These are phyloP conservation scores for Strigops habroptila DNA, from an alignment of 2,113 vertebrate species.

Conservation along the genomic window DNA sequence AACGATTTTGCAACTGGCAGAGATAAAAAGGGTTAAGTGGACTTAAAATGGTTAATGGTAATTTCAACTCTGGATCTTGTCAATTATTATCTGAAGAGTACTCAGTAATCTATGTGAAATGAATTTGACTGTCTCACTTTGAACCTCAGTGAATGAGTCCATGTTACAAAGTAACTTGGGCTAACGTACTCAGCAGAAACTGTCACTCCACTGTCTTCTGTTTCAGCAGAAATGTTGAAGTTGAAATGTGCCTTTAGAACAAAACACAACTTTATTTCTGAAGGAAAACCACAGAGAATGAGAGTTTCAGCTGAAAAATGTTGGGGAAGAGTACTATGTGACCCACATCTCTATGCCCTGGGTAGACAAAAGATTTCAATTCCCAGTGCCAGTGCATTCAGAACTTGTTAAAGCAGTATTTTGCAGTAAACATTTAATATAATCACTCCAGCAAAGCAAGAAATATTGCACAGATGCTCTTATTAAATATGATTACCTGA, in stretches of 20 bases:
- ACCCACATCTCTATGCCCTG: neutral
- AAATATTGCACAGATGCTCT: neutral
- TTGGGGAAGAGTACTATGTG: neutral
- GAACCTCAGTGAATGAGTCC: neutral
- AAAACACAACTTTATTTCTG: neutral
- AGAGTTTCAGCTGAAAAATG: neutral
- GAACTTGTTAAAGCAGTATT: neutral
- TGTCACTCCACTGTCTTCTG: neutral
- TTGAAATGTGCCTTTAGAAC: neutral
- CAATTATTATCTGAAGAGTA: neutral
- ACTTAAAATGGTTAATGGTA: neutral
- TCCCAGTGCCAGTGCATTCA: neutral
- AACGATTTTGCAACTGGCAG: neutral
- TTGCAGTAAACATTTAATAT: neutral
- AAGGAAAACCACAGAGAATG: neutral
- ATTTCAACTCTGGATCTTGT: neutral
- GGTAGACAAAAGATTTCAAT: neutral
- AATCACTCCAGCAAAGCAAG: neutral
- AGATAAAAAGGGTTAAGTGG: neutral
- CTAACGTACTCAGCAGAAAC: neutral
- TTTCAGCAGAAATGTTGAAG: neutral
- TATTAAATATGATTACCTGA: conserved; percentile 67
- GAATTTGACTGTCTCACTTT: neutral
- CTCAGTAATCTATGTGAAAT: neutral
- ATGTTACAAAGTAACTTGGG: neutral